These are phyloP conservation scores for Drosophila watanabei DNA, from an alignment of 1,140 invertebrate species.

Conservation along the genomic window DNA sequence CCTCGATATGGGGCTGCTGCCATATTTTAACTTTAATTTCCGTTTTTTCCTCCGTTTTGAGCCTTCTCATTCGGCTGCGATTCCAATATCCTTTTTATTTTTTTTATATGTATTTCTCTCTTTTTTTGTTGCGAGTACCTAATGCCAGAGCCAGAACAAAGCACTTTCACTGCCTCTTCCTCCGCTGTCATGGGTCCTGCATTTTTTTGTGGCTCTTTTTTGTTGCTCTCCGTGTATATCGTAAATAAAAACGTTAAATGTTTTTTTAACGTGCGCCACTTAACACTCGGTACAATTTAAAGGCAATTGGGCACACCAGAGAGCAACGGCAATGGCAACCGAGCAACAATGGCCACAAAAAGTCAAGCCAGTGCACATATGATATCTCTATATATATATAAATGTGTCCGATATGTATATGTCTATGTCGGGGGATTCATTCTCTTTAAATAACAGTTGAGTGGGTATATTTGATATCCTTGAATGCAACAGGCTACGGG, in stretches of 20 bases:
- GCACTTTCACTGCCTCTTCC: conserved; percentile 57
- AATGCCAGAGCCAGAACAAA: conserved; percentile 71
- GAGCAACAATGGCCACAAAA: conserved; percentile 64
- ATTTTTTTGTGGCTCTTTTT: conserved; percentile 23
- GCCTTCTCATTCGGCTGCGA: conserved; percentile 40
- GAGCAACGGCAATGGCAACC: conserved; percentile 27
- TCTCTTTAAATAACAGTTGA: conserved; percentile 17
- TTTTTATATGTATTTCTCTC: conserved; percentile 10
- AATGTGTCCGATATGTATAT: conserved; percentile 30
- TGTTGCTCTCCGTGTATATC: conserved; percentile 50
- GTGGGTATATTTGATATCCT: conserved; percentile 19
- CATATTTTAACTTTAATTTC: conserved; percentile 80
- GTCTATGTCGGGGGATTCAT: conserved; percentile 38
- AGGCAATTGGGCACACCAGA: conserved; percentile 79
- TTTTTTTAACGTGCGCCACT: conserved; percentile 82
- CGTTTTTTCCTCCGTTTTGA: conserved; percentile 32
- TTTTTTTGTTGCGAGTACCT: conserved; percentile 48
- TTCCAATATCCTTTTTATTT: conserved; percentile 60
- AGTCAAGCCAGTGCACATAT: conserved; percentile 57
- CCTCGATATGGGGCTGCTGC: conserved; percentile 26
- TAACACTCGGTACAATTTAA: conserved; percentile 82
- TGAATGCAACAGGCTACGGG: conserved; percentile 10
- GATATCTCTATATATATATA: conserved; percentile 34
- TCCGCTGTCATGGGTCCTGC: background rate
- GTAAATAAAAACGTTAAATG: conserved; percentile 84